Evolutionary conservation across 2,113 vertebrate genomes (phyloP), one percentile per base, ranked within the genome.

Genomic region (Python bivittatus): DNA sequence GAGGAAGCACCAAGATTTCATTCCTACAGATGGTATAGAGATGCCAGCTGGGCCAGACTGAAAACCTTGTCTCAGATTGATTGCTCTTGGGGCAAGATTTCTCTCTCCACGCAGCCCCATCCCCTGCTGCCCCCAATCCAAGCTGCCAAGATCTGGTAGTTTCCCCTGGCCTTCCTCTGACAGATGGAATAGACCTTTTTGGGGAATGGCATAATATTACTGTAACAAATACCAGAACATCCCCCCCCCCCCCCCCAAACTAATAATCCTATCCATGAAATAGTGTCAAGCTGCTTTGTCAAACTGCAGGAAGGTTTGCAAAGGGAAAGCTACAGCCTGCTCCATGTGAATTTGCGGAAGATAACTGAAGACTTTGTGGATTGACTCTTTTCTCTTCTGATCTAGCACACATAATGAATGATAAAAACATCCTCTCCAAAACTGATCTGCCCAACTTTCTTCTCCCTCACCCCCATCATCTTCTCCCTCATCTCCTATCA

Each of bases 1-100:
- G 17, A 83, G 68, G 83, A 92, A 88, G 68, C 27, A 84, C 91
- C 86, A 88, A 92, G 72, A 84, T 88, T 60, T 89, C 91, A 84
- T 88, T 84, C 84, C 68, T 88, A 54, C 56, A 89, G 91, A 88
- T 92, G 91, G 91, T 86, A 92, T 52, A 92, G 86, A 61, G 42
- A 87, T 84, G 17, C 42, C 91, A 84, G 27, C 68, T 89, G 68
- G 86, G 68, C 86, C 88, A 88, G 54, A 72, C 42, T 44, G 79
- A 44, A 42, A 60, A 88, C 68, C 54, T 60, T 84, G 48, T 79
- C 68, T 84, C 38, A 52, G 68, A 88, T 84, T 88, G 88, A 88
- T 88, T 23, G 6, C 56, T 83, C 27, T 92, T n/a, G 29, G 91
- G 91, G 68, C 91, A 88, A 88, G 68, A 92, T 60, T 85, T 52